phyloP scores from a whole-genome alignment of 2,797 vertebrate species.

The Lagodon rhomboides region DNA sequence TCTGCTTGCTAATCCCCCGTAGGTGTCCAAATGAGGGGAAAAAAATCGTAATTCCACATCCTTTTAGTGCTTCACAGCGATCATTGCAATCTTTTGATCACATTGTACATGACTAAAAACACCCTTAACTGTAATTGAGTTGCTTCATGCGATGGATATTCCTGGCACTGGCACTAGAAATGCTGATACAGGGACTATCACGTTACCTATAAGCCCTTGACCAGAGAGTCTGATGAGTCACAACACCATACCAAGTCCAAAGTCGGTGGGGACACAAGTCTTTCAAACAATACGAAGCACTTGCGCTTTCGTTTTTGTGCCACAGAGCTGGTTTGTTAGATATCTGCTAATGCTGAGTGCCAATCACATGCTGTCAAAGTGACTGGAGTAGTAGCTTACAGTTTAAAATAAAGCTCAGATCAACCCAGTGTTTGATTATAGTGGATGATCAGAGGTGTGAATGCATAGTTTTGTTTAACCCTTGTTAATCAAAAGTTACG shows the following conservation, averaged over 20 bases:
- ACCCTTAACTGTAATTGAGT: neutral
- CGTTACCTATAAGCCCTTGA: constrained; percentile 10
- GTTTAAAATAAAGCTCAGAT: neutral
- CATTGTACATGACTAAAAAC: neutral
- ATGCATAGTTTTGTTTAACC: neutral
- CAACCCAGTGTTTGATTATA: neutral
- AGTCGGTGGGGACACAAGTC: neutral
- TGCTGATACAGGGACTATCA: neutral
- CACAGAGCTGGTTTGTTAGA: neutral
- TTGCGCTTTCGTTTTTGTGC: neutral
- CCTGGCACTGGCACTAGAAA: neutral
- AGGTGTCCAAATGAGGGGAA: neutral
- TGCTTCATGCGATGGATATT: neutral
- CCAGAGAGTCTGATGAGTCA: neutral
- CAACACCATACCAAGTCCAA: neutral
- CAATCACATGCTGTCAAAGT: neutral
- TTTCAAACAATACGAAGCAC: neutral
- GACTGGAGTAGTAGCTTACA: too few species aligned
- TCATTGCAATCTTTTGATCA: neutral
- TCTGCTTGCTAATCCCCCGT: neutral
- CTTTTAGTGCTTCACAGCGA: neutral
- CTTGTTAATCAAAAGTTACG: neutral
- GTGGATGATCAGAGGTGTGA: too few species aligned
- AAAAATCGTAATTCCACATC: neutral
- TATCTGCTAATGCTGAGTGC: neutral